Conservation (phyloP, 2,888 invertebrate genomes). For the Digitonthophagus gazella region DNA sequence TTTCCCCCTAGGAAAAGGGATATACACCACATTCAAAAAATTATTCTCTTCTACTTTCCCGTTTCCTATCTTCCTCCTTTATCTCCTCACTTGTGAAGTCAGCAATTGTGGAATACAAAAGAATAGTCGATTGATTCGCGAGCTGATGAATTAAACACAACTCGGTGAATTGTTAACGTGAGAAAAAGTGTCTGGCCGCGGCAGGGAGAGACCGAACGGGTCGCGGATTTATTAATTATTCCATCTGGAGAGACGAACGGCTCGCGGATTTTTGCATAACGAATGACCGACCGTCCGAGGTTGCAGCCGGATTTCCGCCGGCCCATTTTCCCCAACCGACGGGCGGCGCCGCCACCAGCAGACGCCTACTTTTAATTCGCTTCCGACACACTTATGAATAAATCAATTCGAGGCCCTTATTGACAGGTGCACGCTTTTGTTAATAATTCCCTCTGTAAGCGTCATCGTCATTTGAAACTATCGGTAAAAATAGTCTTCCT, state of each 20-base stretch:
- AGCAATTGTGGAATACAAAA: constrained; percentile 15
- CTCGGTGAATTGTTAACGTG: constrained; percentile 26
- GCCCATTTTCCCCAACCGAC: not conserved
- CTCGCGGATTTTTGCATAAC: constrained; percentile 16
- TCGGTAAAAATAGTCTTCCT: too few relatives aligned
- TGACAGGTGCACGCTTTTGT: not conserved
- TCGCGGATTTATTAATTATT: constrained; percentile 16
- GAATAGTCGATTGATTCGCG: constrained; percentile 17
- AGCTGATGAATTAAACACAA: constrained; percentile 23
- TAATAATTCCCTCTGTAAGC: not conserved
- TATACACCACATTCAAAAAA: not conserved
- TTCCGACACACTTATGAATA: not conserved
- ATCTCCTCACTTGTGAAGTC: too few relatives aligned
- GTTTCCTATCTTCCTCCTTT: too few relatives aligned
- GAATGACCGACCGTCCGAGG: constrained; percentile 11
- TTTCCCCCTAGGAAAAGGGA: too few relatives aligned
- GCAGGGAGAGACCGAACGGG: not conserved
- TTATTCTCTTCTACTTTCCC: not conserved
- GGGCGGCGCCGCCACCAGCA: not conserved
- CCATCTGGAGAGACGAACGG: constrained; percentile 10
- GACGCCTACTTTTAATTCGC: not conserved
- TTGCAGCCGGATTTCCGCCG: constrained; percentile 11
- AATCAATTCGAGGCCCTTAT: not conserved
- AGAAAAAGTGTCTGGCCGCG: constrained; percentile 16
- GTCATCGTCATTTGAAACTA: too few relatives aligned